Base-by-base conservation (phyloP, 2,888 invertebrate species). In the Limnephilus auricula region DNA sequence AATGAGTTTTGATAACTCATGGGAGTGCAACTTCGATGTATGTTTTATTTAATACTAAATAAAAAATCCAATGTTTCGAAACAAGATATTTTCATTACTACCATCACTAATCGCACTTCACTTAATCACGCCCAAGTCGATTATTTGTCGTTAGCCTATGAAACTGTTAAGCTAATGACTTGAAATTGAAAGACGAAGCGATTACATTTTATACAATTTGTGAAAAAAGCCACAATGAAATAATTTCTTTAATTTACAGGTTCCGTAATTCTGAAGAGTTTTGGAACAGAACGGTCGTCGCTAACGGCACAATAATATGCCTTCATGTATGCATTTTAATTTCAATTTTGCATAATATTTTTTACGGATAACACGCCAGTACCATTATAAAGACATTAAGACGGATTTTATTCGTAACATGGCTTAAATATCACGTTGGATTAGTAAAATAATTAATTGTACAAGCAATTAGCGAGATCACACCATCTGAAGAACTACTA, bases 391-490 rank as follows among this genome's bases (percentile, higher is more conserved):
- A 86, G 79, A 25, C 86, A 90, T 88, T 50, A 90, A 31, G 86
- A 86, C 31, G 31, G 18, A 45, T 30, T 45, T 86, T 31, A 45
- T 45, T 86, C 86, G 12, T 65, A 37, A 82, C 82, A 25, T n/a
- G 15, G 82, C 6, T 25, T 15, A 31, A 82, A 37, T 37, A 82
- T n/a, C 32, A 85, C 45, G 34, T 84, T 37, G n/a, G 45, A 37
- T 45, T 50, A 32, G 50, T 79, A 85, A 31, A 85, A 78, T 50
- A 82, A 90, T 85, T 79, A 79, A 90, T 92, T 90, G 89, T 78
- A 85, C 84, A 90, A 92, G 79, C 89, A 84, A 90, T 92, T 92
- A 92, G 78, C 90, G 79, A 79, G 90, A 90, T 83, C 87, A 40
- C 87, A 88, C 79, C 89, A 65, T 31, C 50, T 86, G 31, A 45